Evolutionary conservation across 35 echinoderm and acorn worm species (phyloP), one percentile per base, ranked within the genome.

Genomic region (Apostichopus japonicus): DNA sequence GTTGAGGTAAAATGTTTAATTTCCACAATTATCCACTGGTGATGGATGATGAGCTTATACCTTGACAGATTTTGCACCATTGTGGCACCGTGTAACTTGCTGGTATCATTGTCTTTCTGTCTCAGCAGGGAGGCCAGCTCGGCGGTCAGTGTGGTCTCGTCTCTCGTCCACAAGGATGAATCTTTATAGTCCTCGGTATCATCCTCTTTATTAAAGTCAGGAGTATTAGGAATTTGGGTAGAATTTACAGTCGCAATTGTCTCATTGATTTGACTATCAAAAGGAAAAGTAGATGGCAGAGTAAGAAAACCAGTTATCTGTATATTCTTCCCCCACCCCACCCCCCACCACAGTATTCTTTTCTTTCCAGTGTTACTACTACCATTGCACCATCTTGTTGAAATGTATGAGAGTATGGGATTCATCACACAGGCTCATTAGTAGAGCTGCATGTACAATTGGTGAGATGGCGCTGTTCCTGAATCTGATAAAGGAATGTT

Each of bases 61-160:
- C 86, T 87, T 21, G 86, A 87, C 21, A 87, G 51, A 71, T 87
- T 87, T 21, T 87, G 86, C 53, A 87, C 86, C 6, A 23, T 24
- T 24, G 86, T 87, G 9, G 53, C 8, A 2, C 58, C 19, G 23
- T 87, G 57, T 67, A 23, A 13, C 21, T 65, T 71, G 22, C 86
- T 87, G 56, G 86, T 44, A 62, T 71, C 86, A 11, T 80, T 80
- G 0, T 80, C 78, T 9, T 87, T 87, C 7, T 87, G 6, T 58
- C 22, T 62, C 53, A 87, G n/a, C 23, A 87, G 56, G 23, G 86
- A 87, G 24, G 57, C 86, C 17, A 87, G 23, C 27, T 87, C 86
- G 8, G 55, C 86, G 24, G 14, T 65, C 22, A 87, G 86, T 4
- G 86, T 87, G 6, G 86, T 87, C 86, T 87, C 86, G 58, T 87